These are phyloP conservation scores for Caenorhabditis brenneri DNA, from an alignment of 1,140 invertebrate genomes.

Conservation along the genomic window DNA sequence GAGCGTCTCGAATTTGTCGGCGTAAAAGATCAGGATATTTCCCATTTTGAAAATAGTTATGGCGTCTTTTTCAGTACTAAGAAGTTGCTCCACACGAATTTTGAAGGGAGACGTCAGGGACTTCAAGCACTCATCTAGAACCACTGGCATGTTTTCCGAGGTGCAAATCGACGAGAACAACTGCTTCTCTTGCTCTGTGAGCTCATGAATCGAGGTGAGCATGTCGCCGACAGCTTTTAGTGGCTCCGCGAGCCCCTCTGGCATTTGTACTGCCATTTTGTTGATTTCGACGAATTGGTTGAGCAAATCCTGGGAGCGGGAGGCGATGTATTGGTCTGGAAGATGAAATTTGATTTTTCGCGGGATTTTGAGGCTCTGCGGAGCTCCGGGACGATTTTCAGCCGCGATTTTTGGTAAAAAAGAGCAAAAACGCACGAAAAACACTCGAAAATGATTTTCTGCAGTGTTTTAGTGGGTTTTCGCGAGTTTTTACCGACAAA, in stretches of 20 bases:
- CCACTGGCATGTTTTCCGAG: not conserved
- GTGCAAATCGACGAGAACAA: constrained; percentile 2
- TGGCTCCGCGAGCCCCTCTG: constrained; percentile 11
- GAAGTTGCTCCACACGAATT: not conserved
- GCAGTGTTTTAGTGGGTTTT: no score
- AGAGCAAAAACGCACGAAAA: no score
- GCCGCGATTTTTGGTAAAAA: no score
- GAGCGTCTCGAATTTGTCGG: not conserved
- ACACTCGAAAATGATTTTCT: no score
- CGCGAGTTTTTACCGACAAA: no score
- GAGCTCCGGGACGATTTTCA: no score
- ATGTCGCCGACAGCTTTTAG: constrained; percentile 3
- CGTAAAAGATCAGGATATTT: constrained; percentile 13
- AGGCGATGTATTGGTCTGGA: constrained; percentile 24
- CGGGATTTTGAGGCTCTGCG: no score
- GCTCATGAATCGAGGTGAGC: constrained; percentile 29
- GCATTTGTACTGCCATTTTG: constrained; percentile 31
- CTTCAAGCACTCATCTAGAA: constrained; percentile 13
- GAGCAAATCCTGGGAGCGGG: not conserved
- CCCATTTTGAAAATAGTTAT: constrained; percentile 22
- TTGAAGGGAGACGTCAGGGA: constrained; percentile 15
- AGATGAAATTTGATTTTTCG: no score
- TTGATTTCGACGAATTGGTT: constrained; percentile 25
- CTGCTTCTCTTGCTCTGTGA: constrained; percentile 27
- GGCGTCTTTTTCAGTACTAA: not conserved